Base-by-base conservation (phyloP, 2,113 vertebrate genomes). In the Acrocephalus kingi region DNA sequence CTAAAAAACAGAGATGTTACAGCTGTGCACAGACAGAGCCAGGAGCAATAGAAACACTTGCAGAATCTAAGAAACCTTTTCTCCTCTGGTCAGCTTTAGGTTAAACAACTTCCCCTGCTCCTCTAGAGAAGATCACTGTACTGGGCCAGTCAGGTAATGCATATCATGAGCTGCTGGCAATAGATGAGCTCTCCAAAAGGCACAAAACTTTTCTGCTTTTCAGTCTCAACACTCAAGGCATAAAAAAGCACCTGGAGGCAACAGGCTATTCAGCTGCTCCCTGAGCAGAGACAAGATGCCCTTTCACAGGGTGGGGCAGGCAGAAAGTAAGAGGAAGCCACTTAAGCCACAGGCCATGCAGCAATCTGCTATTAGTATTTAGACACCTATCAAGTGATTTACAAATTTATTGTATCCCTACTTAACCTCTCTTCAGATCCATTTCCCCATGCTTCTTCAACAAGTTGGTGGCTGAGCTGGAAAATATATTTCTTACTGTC, bases 61-160 rank as follows among this genome's bases (percentile, higher is more conserved):
- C 35, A 90, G 59, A 69, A 13, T 11, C 33, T 21, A 9, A 76
- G 30, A 46, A 80, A 25, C 4, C 27, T 54, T 9, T 81, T 69
- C 59, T 41, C 13, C 33, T 59, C 51, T 49, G 11, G 27, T 30
- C 49, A 80, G 22, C 37, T 69, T 79, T 48, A 6, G 1, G 23
- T 48, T 55, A 33, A 76, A 76, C 6, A 37, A 39, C 18, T 51
- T 48, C 20, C 11, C 7, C 5, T 6, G 10, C 33, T 74, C 28
- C 31, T 76, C 37, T n/a, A 35, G 41, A 41, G 55, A 75, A 3
- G 15, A 78, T 22, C 2, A 4, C 24, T 0, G 0, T n/a, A 15
- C 49, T 45, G 45, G 33, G 22, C 20, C 37, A 41, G 37, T 49
- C 41, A 69, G 19, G 21, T 61, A 58, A 56, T 5, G 28, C 19